These are phyloP conservation scores for Asarcornis scutulata DNA, from an alignment of 2,113 vertebrate species.

Conservation along the genomic window DNA sequence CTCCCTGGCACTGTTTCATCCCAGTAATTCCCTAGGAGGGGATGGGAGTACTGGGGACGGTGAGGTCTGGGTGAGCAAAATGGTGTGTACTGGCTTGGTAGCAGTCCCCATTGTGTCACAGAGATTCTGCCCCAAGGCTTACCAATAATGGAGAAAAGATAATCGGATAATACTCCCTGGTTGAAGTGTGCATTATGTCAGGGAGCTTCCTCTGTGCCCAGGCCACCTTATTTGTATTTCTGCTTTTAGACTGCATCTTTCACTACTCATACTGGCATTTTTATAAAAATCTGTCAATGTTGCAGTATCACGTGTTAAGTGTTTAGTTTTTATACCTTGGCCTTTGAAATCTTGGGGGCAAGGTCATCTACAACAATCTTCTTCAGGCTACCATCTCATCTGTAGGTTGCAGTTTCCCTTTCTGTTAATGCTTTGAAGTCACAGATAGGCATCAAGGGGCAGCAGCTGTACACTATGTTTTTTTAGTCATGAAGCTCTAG, in stretches of 20 bases:
- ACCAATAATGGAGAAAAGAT: background rate
- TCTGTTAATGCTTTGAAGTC: background rate
- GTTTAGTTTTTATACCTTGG: background rate
- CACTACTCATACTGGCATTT: fast-evolving
- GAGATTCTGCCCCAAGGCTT: background rate
- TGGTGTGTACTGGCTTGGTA: background rate
- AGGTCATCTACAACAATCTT: background rate
- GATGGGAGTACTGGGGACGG: background rate
- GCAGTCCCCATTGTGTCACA: background rate
- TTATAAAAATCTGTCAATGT: background rate
- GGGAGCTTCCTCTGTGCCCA: background rate
- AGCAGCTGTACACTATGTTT: background rate
- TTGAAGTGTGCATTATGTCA: background rate
- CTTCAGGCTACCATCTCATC: background rate
- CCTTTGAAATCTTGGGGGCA: background rate
- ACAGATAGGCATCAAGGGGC: background rate
- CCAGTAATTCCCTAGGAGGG: background rate
- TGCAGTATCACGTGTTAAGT: background rate
- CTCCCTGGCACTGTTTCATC: background rate
- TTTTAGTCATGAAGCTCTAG: background rate
- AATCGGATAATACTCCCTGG: background rate
- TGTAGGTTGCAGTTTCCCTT: background rate
- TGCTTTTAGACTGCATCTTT: background rate
- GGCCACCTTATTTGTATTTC: background rate
- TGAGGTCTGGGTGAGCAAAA: background rate